Base-by-base conservation (phyloP, 2,113 vertebrate species). In the Stegastes partitus region DNA sequence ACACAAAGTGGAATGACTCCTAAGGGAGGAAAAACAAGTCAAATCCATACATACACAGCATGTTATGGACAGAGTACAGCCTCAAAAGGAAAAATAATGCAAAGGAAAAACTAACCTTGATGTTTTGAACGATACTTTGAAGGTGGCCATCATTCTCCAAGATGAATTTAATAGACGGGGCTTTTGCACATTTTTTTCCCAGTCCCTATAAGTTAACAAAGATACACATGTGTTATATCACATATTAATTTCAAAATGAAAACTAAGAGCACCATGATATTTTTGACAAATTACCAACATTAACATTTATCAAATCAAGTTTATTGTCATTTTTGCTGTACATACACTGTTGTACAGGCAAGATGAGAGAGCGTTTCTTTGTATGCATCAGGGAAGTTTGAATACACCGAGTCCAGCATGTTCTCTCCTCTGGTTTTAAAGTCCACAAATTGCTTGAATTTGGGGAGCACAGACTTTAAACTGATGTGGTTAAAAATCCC, bases 101-200 rank as follows among this genome's bases (percentile, higher is more conserved):
- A 21, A 61, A 31, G 34, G 16, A 64, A 54, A 74, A 58, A 37
- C 79, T 56, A 3, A 97, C 96, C 95, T 94, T 95, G 83, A 97
- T 95, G 59, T 95, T 76, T 34, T 81, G 63, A 51, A 94, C 84
- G 75, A 95, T 74, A 67, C 66, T 78, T 49, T 94, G 93, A 45
- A 96, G 90, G 76, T 95, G 72, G 15, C 63, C 90, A 83, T 97
- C 96, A 64, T 95, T 93, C 10, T 95, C 91, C 54, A 97, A 85
- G 61, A 96, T 91, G 12, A 79, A 68, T 65, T 93, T 69, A 68
- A 97, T 83, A 79, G 87, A 94, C 21, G 95, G 95, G 7, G 93
- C 94, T 10, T 90, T 79, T 15, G 92, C 83, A 81, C 93, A 95
- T 16, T 73, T 91, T 79, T 94, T 92, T 84, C 94, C 89, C 59